Percentiles rank a stretch among this genome's conserved stretches.
These are phyloP conservation scores for Pherbina coryleti DNA, from an alignment of 2,888 invertebrate species.

Conservation along the genomic window DNA sequence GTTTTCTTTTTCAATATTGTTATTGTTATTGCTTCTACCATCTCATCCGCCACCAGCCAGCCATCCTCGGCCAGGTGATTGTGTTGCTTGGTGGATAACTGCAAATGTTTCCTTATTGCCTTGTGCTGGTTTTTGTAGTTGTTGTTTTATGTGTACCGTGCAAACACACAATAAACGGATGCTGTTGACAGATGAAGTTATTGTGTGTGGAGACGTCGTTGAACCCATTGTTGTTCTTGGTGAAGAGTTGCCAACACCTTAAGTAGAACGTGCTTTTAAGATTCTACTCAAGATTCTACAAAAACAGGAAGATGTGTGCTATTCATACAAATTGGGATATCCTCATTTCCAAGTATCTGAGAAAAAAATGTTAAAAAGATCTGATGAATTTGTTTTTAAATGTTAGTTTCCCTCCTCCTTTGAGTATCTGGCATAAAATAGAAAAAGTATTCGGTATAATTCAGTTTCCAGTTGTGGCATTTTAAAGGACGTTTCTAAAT, in stretches of 20 bases:
- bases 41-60: not conserved
- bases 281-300: not conserved
- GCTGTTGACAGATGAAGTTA: not conserved
- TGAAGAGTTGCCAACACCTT: not conserved
- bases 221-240: not conserved
- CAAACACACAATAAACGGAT: not conserved
- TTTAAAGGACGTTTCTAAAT: too few relatives aligned
- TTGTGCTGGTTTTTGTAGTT: not conserved
- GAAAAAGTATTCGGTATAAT: too few relatives aligned
- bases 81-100: not conserved
- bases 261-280: not conserved
- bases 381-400: not conserved
- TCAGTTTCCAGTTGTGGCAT: too few relatives aligned
- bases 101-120: conserved; percentile 3
- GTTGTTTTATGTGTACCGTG: not conserved
- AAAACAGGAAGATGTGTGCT: not conserved
- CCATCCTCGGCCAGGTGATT: not conserved
- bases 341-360: not conserved
- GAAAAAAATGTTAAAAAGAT: not conserved
- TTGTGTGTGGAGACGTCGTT: not conserved
- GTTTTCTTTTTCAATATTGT: not conserved
- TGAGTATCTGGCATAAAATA: too few relatives aligned
- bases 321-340: not conserved
- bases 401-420: too few relatives aligned
- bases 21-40: not conserved